Evolutionary conservation across 2,113 vertebrate species (phyloP), one percentile per base, ranked within the genome.

Genomic region (Amia ocellicauda): DNA sequence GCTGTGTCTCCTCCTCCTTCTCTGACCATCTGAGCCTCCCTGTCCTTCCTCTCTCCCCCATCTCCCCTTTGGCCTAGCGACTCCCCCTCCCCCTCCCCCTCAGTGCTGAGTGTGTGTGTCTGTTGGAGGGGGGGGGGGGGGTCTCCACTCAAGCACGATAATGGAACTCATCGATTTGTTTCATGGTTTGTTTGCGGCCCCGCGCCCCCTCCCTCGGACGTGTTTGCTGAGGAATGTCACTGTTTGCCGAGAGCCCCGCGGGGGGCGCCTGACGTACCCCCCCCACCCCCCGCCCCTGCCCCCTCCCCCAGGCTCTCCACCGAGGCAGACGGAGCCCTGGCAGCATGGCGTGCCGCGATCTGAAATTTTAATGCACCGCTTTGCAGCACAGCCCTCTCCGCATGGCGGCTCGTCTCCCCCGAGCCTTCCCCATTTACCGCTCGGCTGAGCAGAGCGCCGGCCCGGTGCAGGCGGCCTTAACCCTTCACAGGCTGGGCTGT

Each of bases 291-390:
- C 58, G 53, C 24, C 45, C n/a, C 40, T 16, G 3, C 54, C 76
- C 67, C 54, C 74, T 73, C 80, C 88, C 74, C 41, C 63, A 82
- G 85, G 86, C 82, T 80, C 81, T 81, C 80, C 83, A 83, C 79
- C 75, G 83, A 90, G 89, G 88, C 87, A 83, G 86, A 87, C 88
- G 78, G 64, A 78, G 75, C 70, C 73, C 77, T 62, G 53, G 42
- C 66, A 31, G 3, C 24, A 70, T 84, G 78, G 91, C 90, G 77
- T 89, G 89, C 88, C 84, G 78, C 81, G 73, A 89, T 88, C 90
- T 94, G 91, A 93, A 95, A 95, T 94, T 93, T 95, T 94, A 94
- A 95, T 93, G 90, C 85, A 87, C 85, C 83, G 86, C 89, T 91
- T 91, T 91, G 91, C 88, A 90, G 88, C 89, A 81, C 83, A 79